Conservation (phyloP, 2,888 invertebrate species). For the Acleris cristana region DNA sequence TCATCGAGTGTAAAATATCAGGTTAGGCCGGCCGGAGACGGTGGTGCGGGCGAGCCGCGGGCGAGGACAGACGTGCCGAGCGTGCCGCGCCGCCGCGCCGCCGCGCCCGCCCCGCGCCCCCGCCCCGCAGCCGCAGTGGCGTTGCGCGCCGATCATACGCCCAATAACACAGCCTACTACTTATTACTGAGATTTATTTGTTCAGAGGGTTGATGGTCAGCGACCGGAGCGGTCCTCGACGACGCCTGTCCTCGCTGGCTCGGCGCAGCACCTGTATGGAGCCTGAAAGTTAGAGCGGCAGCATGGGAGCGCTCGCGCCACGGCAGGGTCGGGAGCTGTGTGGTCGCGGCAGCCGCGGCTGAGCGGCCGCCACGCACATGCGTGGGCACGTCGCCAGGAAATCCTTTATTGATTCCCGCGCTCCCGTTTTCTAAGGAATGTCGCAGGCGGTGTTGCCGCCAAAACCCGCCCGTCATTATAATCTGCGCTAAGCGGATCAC, state of each 20-base stretch:
- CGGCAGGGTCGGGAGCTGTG: slow-evolving; percentile 39
- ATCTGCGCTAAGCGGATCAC: slow-evolving; percentile 69
- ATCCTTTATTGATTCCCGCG: slow-evolving; percentile 84
- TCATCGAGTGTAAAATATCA: slow-evolving; percentile 56
- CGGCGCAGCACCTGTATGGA: slow-evolving; percentile 15
- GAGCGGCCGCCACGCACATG: slow-evolving; percentile 75
- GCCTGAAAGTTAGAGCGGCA: slow-evolving; percentile 11
- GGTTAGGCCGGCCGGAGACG: slow-evolving; percentile 54
- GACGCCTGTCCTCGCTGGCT: neutral
- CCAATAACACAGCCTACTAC: slow-evolving; percentile 78
- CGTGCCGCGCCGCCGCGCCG: slow-evolving; percentile 51
- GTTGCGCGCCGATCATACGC: slow-evolving; percentile 82
- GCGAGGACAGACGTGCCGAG: slow-evolving; percentile 62
- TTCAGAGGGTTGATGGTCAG: slow-evolving; percentile 69
- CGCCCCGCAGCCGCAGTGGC: slow-evolving; percentile 75
- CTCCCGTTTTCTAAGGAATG: slow-evolving; percentile 80
- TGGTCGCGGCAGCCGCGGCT: slow-evolving; percentile 32
- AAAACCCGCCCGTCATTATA: slow-evolving; percentile 71
- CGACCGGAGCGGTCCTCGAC: slow-evolving; percentile 52
- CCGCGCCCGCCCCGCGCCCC: slow-evolving; percentile 49
- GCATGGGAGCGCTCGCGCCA: slow-evolving; percentile 38
- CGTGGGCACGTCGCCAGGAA: slow-evolving; percentile 83
- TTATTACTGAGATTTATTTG: slow-evolving; percentile 80
- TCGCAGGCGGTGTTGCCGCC: slow-evolving; percentile 77
- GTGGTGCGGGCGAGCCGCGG: slow-evolving; percentile 60